Evolutionary conservation across 2,797 vertebrate species (phyloP).

Genomic region (Amblyraja radiata): DNA sequence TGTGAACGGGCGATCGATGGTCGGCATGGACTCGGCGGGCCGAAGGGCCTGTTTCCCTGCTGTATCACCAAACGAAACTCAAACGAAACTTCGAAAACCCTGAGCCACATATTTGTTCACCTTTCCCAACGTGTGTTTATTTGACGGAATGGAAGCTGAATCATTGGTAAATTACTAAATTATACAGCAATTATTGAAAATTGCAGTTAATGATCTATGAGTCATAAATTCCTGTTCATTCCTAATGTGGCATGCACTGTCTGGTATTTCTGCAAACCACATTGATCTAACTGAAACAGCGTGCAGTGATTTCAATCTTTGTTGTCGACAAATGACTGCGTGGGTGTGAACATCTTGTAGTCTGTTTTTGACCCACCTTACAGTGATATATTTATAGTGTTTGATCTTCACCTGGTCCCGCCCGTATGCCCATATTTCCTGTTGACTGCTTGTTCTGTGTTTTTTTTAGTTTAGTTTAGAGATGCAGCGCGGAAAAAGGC

Average conservation of each 20-base stretch:
- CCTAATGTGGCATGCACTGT: not conserved
- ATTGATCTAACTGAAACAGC: not conserved
- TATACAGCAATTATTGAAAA: not conserved
- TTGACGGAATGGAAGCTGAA: not conserved
- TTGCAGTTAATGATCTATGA: not conserved
- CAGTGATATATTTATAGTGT: not conserved
- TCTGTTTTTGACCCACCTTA: not conserved
- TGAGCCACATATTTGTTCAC: not conserved
- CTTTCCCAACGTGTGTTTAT: not conserved
- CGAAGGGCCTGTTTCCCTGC: no score
- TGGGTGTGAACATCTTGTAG: not conserved
- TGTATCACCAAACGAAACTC: no score
- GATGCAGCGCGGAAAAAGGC: not conserved
- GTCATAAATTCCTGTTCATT: not conserved
- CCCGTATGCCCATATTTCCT: not conserved
- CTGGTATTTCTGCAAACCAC: not conserved
- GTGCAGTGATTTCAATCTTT: not conserved
- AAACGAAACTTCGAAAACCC: no score
- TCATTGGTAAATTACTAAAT: not conserved
- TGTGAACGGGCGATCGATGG: no score
- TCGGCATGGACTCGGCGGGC: no score
- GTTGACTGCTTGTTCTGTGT: not conserved
- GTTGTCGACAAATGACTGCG: not conserved
- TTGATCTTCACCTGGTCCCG: not conserved
- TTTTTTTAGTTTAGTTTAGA: not conserved